Base-by-base conservation (phyloP, 23 tunicate species). In the Halocynthia roretzi region DNA sequence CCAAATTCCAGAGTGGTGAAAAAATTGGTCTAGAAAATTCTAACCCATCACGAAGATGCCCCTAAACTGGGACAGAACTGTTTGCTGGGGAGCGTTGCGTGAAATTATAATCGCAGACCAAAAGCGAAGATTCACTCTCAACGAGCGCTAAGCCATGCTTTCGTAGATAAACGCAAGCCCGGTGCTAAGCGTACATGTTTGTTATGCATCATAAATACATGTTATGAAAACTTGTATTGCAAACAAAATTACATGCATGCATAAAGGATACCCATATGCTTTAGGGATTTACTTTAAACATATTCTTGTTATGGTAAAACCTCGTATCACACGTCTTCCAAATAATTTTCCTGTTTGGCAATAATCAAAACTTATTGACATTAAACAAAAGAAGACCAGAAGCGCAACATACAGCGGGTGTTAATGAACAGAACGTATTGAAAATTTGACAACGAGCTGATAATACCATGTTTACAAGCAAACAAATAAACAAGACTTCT, bases 211-310 rank as follows among this genome's bases (percentile, higher is more conserved):
- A 56, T 56, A 22, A 56, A 56, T 10, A 10, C 17, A 10, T 74
- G 78, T 74, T 74, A 74, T 74, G 78, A 74, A 74, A 74, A 74
- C 78, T 14, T 20, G 49, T 48, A 54, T 54, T 48, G 78, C 78
- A 74, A 74, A 74, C 78, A 74, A 23, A 53, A 74, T 74, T 74
- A 74, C 78, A 74, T 74, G 78, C 78, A 74, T 53, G 78, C 78
- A 54, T 54, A 53, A 74, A 74, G 23, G 56, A 21, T 18, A 14
- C 19, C 56, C 8, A 64, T 54, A 54, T 31, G 44, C 44, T 31
- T 31, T 31, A 31, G 44, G 62, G 78, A 54, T 74, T 74, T 74
- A 74, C 78, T 52, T 74, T 17, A 74, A 74, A 74, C 78, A 74
- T 54, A 74, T 53, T 53, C 56, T 31, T 31, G 44, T 31, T 31